Conservation (phyloP, 2,888 invertebrate genomes). For the Ypsolopha scabrella region DNA sequence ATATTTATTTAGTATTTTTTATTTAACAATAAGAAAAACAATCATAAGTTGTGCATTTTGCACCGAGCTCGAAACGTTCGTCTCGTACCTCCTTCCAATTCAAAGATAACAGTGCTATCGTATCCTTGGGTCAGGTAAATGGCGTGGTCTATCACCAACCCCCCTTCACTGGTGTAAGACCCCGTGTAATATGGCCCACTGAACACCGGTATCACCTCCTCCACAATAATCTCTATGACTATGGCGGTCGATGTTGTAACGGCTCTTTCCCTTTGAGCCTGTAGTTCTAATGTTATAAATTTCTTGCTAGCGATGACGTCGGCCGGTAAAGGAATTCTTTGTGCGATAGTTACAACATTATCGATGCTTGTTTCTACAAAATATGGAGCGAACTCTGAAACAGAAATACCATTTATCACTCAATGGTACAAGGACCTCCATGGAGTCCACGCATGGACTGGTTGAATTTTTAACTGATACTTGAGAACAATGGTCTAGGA, state of each 20-base stretch:
- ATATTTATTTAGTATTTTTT: no score
- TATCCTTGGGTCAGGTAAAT: conserved; percentile 21
- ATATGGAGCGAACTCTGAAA: conserved; percentile 26
- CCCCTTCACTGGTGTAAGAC: conserved; percentile 17
- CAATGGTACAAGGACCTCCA: no score
- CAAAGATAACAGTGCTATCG: conserved; percentile 21
- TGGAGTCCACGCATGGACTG: no score
- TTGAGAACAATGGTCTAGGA: no score
- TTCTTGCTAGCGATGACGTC: conserved; percentile 20
- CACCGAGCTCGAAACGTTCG: no score
- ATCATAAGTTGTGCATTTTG: no score
- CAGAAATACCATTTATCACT: conserved; percentile 1
- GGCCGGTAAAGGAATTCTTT: conserved; percentile 15
- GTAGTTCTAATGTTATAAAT: conserved; percentile 35
- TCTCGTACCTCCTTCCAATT: conserved; percentile 4
- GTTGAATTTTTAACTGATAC: no score
- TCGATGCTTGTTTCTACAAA: conserved; percentile 19
- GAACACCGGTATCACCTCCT: conserved; percentile 14
- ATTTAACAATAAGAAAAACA: no score
- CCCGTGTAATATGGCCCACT: conserved; percentile 21
- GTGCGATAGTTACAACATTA: conserved; percentile 21
- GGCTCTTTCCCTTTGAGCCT: conserved; percentile 33
- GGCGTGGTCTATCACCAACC: conserved; percentile 17
- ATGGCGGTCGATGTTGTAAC: conserved; percentile 27
- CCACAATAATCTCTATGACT: conserved; percentile 20